Conservation (phyloP, 2,888 invertebrate species). For the Pyrocoelia pectoralis region DNA sequence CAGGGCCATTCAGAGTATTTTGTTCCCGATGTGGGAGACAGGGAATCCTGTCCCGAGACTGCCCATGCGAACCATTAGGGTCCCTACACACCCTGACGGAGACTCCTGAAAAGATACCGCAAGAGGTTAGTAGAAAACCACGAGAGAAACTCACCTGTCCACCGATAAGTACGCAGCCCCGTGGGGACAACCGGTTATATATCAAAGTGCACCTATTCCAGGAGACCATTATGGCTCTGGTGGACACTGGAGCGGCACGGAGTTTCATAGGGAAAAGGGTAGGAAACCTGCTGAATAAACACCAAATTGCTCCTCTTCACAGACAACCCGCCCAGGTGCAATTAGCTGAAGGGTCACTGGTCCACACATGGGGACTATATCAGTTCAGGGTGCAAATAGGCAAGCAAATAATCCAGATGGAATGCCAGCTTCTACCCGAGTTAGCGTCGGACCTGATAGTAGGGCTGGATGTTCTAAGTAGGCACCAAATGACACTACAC, state of each 20-base stretch:
- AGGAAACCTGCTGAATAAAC: too few species aligned
- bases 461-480: background rate
- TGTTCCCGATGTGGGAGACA: slow-evolving; percentile 34
- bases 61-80: slow-evolving; percentile 24
- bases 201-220: too few species aligned
- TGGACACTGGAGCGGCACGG: background rate
- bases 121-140: too few species aligned
- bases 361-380: background rate
- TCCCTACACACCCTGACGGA: background rate
- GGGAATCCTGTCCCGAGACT: slow-evolving; percentile 30
- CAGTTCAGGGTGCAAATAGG: background rate
- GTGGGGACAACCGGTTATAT: too few species aligned
- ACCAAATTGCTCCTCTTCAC: too few species aligned
- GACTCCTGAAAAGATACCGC: too few species aligned
- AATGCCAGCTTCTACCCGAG: background rate
- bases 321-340: background rate
- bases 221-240: too few species aligned
- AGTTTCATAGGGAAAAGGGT: background rate
- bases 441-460: background rate
- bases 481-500: too few species aligned
- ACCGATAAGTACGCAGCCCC: too few species aligned
- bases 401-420: background rate
- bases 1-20: slow-evolving; percentile 30
- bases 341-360: background rate
- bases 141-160: too few species aligned